These are phyloP conservation scores for Apis laboriosa DNA, from an alignment of 1,140 invertebrate genomes.

Conservation along the genomic window DNA sequence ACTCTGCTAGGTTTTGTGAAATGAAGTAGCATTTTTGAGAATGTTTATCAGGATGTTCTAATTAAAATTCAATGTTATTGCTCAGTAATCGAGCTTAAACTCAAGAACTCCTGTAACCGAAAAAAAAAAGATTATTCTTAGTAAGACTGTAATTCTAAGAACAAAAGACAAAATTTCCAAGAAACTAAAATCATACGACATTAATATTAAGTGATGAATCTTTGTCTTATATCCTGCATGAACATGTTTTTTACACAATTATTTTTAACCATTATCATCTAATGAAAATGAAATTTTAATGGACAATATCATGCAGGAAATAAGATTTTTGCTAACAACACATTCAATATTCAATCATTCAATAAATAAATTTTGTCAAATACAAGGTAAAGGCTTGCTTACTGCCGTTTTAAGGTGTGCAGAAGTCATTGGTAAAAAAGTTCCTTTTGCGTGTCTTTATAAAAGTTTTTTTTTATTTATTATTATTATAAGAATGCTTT, in stretches of 20 bases:
- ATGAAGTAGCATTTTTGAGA: constrained; percentile 55
- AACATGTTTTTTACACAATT: constrained; percentile 56
- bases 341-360: constrained; percentile 31
- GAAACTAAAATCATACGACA: constrained; percentile 28
- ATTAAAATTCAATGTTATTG: constrained; percentile 45
- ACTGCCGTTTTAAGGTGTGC: constrained; percentile 72
- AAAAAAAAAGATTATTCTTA: constrained; percentile 55
- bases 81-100: constrained; percentile 64
- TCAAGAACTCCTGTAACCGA: constrained; percentile 58
- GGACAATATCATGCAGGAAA: constrained; percentile 50
- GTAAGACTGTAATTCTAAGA: constrained; percentile 67
- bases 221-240: constrained; percentile 44
- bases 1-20: constrained; percentile 61
- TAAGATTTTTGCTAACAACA: constrained; percentile 41
- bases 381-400: constrained; percentile 57
- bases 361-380: constrained; percentile 25
- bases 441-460: constrained; percentile 56
- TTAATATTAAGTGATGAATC: constrained; percentile 23
- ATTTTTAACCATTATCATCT: constrained; percentile 42
- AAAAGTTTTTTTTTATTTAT: constrained; percentile 32
- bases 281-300: constrained; percentile 37
- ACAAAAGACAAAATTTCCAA: constrained; percentile 38
- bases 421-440: constrained; percentile 61
- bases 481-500: constrained; percentile 29
- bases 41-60: constrained; percentile 58